phyloP scores from a whole-genome alignment of 2,888 invertebrate species.

The Frankliniella fusca region DNA sequence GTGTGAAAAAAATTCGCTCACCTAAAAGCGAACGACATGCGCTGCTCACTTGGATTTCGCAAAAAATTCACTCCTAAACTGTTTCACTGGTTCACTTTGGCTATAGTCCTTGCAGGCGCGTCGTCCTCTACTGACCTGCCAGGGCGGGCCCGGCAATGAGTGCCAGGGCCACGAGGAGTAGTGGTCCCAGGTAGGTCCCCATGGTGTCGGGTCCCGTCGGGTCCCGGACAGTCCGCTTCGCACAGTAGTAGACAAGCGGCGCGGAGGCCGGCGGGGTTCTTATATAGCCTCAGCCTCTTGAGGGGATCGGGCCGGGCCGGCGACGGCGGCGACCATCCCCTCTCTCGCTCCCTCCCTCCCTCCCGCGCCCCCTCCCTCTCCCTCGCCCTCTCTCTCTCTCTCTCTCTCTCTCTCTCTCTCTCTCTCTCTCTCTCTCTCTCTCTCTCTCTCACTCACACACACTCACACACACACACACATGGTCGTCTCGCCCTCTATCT shows the following conservation, averaged over 20 bases:
- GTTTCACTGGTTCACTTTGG: too few species aligned
- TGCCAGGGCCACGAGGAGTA: background rate
- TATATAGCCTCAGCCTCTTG: constrained; percentile 5
- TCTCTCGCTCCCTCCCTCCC: background rate
- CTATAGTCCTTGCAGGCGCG: background rate
- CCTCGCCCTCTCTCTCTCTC: background rate
- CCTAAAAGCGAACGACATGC: too few species aligned
- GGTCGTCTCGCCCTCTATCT: too few species aligned
- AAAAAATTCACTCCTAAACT: too few species aligned
- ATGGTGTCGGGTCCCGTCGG: background rate
- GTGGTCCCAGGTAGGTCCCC: constrained; percentile 21
- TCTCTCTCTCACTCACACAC: too few species aligned
- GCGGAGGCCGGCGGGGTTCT: background rate
- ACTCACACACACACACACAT: too few species aligned
- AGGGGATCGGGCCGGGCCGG: background rate
- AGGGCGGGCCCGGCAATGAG: background rate
- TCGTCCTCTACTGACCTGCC: constrained; percentile 3
- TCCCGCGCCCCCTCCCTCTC: background rate
- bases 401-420: background rate
- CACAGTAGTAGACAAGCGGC: background rate
- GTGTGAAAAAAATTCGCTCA: too few species aligned
- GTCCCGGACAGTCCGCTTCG: background rate
- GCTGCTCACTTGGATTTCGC: too few species aligned
- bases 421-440: too few species aligned
- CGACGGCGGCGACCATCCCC: background rate